Percentiles rank a stretch among this genome's conserved stretches.
Conservation (phyloP, 2,113 vertebrate species). For the Poeciliopsis retropinna region DNA sequence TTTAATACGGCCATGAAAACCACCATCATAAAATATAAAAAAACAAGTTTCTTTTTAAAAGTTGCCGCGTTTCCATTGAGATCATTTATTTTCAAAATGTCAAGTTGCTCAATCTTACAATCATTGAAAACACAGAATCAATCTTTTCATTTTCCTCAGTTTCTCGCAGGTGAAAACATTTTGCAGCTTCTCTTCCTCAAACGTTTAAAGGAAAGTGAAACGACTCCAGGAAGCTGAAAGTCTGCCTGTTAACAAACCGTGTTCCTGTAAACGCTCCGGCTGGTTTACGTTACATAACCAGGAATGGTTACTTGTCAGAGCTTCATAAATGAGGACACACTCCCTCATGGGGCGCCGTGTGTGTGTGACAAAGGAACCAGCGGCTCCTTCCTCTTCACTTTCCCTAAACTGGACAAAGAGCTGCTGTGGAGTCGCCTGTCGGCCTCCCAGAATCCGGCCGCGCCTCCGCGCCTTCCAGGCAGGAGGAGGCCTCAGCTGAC, state of each 20-base stretch:
- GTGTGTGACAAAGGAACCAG: background rate
- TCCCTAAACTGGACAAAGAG: constrained; percentile 4
- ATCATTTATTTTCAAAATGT: too few relatives aligned
- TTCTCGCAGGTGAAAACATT: background rate
- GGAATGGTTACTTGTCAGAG: background rate
- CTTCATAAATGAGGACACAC: constrained; percentile 5
- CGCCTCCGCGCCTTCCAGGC: background rate
- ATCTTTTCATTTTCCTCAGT: too few relatives aligned
- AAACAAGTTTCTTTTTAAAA: too few relatives aligned
- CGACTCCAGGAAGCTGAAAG: background rate
- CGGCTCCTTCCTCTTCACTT: background rate
- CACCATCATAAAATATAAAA: too few relatives aligned
- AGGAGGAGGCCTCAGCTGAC: background rate
- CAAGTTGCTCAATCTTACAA: too few relatives aligned
- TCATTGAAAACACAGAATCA: too few relatives aligned
- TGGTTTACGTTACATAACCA: background rate
- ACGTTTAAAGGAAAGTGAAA: background rate
- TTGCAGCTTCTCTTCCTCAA: background rate
- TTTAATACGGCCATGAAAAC: too few relatives aligned
- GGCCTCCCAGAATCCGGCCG: background rate
- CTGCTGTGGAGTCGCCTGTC: background rate
- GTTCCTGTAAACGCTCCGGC: background rate
- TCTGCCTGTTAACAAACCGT: background rate
- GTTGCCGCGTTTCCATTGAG: too few relatives aligned
- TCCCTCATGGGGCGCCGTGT: background rate